These are phyloP conservation scores for Orchesellides sinensis DNA, from an alignment of 2,888 invertebrate genomes.

Conservation along the genomic window DNA sequence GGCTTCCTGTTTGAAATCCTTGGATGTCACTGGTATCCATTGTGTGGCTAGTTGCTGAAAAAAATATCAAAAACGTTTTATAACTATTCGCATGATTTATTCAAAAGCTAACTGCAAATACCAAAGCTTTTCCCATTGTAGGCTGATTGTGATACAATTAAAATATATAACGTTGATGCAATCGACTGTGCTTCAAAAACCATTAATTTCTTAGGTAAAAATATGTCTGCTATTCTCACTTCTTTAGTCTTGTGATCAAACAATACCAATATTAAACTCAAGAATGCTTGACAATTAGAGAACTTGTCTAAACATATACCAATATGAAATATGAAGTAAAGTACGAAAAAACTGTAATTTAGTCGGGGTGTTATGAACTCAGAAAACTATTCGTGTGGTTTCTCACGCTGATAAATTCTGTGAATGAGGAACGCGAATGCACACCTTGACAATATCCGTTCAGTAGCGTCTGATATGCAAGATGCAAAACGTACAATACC, in stretches of 20 bases:
- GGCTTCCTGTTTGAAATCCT: slow-evolving; percentile 1
- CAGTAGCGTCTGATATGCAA: not conserved
- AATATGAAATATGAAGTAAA: no score
- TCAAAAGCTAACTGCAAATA: not conserved
- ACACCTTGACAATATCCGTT: not conserved
- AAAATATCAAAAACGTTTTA: not conserved
- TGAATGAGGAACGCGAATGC: no score
- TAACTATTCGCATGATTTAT: not conserved
- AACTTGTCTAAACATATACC: no score
- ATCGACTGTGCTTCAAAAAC: no score
- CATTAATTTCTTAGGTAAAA: no score
- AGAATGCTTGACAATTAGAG: no score
- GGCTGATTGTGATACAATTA: not conserved
- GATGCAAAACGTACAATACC: not conserved
- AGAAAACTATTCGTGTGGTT: not conserved
- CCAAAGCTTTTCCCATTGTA: not conserved
- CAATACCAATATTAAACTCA: no score
- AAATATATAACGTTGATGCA: no score
- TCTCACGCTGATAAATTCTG: not conserved
- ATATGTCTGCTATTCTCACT: no score
- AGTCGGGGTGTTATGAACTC: no score
- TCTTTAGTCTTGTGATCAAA: no score
- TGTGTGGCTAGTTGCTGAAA: slow-evolving; percentile 7
- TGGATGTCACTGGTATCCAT: slow-evolving; percentile 38
- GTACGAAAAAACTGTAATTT: no score